phyloP scores from a whole-genome alignment of 2,888 invertebrate species.

The Silvanus unidentatus region DNA sequence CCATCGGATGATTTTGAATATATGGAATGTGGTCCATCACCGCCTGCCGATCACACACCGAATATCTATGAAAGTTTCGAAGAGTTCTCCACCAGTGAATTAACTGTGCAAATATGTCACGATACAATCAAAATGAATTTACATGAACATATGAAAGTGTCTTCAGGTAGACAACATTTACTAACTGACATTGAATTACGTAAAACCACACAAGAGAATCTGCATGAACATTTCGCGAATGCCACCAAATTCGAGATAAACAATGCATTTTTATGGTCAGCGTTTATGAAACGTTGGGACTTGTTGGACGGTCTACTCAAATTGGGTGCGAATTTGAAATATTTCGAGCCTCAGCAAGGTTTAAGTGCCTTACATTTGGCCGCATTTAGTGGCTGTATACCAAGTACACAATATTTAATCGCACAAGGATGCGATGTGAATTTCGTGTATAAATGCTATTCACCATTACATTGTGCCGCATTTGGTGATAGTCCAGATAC shows the following conservation, averaged over 20 bases:
- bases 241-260: slow-evolving; percentile 65
- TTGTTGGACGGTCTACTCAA: slow-evolving; percentile 58
- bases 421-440: slow-evolving; percentile 64
- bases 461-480: slow-evolving; percentile 84
- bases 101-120: slow-evolving; percentile 65
- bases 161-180: slow-evolving; percentile 61
- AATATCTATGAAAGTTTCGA: slow-evolving; percentile 78
- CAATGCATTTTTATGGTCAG: slow-evolving; percentile 66
- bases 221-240: slow-evolving; percentile 48
- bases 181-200: slow-evolving; percentile 70
- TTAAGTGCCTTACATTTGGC: slow-evolving; percentile 70
- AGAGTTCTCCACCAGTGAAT: slow-evolving; percentile 58
- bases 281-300: slow-evolving; percentile 65
- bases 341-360: slow-evolving; percentile 62
- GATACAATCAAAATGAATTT: slow-evolving; percentile 70
- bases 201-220: slow-evolving; percentile 55
- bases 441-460: slow-evolving; percentile 64
- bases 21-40: slow-evolving; percentile 74
- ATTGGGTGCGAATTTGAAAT: slow-evolving; percentile 62
- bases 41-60: slow-evolving; percentile 74
- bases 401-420: slow-evolving; percentile 64
- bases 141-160: slow-evolving; percentile 65
- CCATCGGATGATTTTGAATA: slow-evolving; percentile 68
- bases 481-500: slow-evolving; percentile 81
- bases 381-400: slow-evolving; percentile 71